These are phyloP conservation scores for Hydraecia micacea DNA, from an alignment of 2,888 invertebrate species.

Conservation along the genomic window DNA sequence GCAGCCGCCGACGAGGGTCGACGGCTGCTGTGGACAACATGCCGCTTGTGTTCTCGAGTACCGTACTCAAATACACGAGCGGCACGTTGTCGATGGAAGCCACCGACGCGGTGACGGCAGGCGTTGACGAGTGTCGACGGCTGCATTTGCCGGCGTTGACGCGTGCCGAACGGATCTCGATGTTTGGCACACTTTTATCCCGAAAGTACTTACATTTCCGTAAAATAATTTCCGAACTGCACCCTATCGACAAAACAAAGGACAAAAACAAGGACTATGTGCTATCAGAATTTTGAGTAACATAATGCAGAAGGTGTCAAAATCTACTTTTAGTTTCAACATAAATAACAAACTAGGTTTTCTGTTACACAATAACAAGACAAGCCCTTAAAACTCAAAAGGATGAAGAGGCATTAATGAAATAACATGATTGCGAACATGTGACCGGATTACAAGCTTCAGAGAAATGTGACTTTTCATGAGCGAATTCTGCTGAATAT, in stretches of 20 bases:
- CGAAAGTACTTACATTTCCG: not conserved
- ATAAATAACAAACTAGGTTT: slow-evolving; percentile 9
- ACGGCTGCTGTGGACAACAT: not conserved
- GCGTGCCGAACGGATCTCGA: not conserved
- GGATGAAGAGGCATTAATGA: slow-evolving; percentile 32
- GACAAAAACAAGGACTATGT: not conserved
- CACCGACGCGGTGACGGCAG: too few species aligned
- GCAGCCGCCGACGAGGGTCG: not conserved
- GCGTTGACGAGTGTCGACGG: too few species aligned
- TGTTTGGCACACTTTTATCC: not conserved
- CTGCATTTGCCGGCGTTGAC: too few species aligned
- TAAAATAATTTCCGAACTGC: not conserved
- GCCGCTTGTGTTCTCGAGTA: not conserved
- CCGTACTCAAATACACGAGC: not conserved
- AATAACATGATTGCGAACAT: slow-evolving; percentile 40
- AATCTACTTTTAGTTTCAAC: not conserved
- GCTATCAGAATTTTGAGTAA: not conserved
- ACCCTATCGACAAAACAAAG: not conserved
- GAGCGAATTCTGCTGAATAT: slow-evolving; percentile 33
- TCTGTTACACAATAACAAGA: slow-evolving; percentile 19
- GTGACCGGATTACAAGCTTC: slow-evolving; percentile 33
- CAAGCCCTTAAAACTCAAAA: slow-evolving; percentile 22
- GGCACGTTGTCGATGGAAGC: not conserved
- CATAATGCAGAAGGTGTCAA: not conserved
- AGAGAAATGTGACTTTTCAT: slow-evolving; percentile 39